Evolutionary conservation across 37 sponge, comb jelly and placozoan species (phyloP).

Genomic region (Halichondria panicea): DNA sequence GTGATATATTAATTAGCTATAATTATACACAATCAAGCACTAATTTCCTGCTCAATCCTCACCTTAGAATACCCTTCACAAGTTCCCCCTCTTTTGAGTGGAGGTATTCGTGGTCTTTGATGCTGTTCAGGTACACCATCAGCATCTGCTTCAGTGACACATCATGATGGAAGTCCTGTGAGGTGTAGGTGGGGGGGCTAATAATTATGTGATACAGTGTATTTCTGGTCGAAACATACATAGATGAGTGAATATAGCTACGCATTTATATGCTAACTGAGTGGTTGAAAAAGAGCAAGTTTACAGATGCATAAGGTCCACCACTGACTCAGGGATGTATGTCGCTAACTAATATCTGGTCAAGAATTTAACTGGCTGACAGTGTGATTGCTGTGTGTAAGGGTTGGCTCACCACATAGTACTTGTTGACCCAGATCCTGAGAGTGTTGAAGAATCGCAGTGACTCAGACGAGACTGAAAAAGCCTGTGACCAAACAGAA

Average conservation of each 20-base stretch:
- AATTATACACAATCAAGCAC: background rate
- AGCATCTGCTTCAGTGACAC: slow-evolving; percentile 47
- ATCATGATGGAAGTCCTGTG: slow-evolving; percentile 70
- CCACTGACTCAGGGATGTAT: too few relatives aligned
- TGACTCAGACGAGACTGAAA: slow-evolving; percentile 14
- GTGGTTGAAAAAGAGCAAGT: too few relatives aligned
- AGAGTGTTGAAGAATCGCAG: slow-evolving; percentile 55
- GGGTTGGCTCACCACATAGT: slow-evolving; percentile 45
- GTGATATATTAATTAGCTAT: background rate
- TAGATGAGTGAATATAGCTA: too few relatives aligned
- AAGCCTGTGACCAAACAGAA: background rate
- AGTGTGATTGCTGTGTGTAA: too few relatives aligned
- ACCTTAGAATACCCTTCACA: slow-evolving; percentile 39
- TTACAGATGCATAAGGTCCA: too few relatives aligned
- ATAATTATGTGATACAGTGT: too few relatives aligned
- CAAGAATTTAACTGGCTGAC: too few relatives aligned
- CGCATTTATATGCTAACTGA: too few relatives aligned
- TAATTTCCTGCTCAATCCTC: too few relatives aligned
- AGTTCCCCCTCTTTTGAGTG: slow-evolving; percentile 27
- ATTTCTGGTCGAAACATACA: too few relatives aligned
- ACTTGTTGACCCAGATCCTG: slow-evolving; percentile 65
- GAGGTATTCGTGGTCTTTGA: slow-evolving; percentile 35
- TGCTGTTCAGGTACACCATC: slow-evolving; percentile 26
- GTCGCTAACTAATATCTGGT: too few relatives aligned
- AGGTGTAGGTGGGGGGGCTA: too few relatives aligned